Base-by-base conservation (phyloP, 2,888 invertebrate genomes). In the Ichneumon xanthorius region DNA sequence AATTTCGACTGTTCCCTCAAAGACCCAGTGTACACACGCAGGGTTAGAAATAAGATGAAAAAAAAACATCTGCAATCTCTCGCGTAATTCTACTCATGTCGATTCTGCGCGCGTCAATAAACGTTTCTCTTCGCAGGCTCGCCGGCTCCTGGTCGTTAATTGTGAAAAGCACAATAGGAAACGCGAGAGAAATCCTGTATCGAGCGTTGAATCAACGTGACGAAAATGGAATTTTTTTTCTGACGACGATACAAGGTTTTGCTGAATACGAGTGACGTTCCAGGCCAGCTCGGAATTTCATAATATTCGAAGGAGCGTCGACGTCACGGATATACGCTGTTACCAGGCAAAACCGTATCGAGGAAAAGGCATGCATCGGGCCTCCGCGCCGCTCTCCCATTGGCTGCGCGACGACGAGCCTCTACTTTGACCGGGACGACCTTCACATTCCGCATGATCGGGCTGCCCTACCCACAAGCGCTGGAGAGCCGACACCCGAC, bases 341-440 rank as follows among this genome's bases (percentile, higher is more conserved):
- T 86, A 86, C 86, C 86, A 86, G 73, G 85, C 85, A 80, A 82
- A 82, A 71, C n/a, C 61, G 58, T 75, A 81, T 45, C 68, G 73
- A 48, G 70, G n/a, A 82, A 80, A 80, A 73, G 71, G 67, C 73
- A 65, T 71, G 77, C 30, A 40, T 14, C 40, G 48, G n/a, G 45
- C 55, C 30, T 11, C 63, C 50, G 40, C 84, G 70, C 71, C 77
- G 33, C 71, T 45, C 86, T 84, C 84, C 5, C 86, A 92, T 92
- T 92, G 92, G 92, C 72, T 40, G 71, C 80, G n/a, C 79, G 72
- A 37, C 63, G 92, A 84, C 92, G 92, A 92, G 92, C 92, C 92
- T 88, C 92, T 89, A 73, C 84, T 88, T 88, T 87, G 89, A 90
- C 90, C 90, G 88, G 67, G 87, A 88, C 87, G 89, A 90, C 92